Evolutionary conservation across 2,797 vertebrate genomes (phyloP).

Genomic region (Cichlasoma orientale): DNA sequence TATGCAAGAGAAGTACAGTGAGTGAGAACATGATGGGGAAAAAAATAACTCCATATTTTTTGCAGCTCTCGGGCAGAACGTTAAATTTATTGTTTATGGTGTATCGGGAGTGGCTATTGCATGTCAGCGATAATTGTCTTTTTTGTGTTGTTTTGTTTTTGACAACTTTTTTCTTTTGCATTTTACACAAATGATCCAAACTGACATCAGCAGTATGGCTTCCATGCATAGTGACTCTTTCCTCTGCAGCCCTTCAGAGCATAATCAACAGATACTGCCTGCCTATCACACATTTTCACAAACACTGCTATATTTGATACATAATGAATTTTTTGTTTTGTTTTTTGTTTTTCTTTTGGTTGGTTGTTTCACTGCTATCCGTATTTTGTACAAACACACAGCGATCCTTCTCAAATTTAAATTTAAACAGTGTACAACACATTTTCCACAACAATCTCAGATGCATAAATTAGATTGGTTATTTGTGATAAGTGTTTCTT

Average conservation of each 20-base stretch:
- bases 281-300: not conserved
- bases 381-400: not conserved
- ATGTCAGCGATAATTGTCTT: not conserved
- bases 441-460: not conserved
- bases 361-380: not conserved
- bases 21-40: conserved; percentile 2
- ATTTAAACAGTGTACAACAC: not conserved
- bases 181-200: not conserved
- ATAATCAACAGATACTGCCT: not conserved
- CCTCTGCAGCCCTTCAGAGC: not conserved
- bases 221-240: not conserved
- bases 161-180: not conserved
- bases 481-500: not conserved
- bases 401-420: not conserved
- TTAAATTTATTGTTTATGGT: not conserved
- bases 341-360: not conserved
- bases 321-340: not conserved
- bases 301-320: not conserved
- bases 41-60: not conserved
- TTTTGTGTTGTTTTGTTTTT: not conserved
- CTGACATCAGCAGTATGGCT: not conserved
- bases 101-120: not conserved
- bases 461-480: not conserved
- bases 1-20: conserved; percentile 35
- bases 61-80: not conserved